phyloP scores from a whole-genome alignment of 2,797 vertebrate species.

The Diplodus sargus region DNA sequence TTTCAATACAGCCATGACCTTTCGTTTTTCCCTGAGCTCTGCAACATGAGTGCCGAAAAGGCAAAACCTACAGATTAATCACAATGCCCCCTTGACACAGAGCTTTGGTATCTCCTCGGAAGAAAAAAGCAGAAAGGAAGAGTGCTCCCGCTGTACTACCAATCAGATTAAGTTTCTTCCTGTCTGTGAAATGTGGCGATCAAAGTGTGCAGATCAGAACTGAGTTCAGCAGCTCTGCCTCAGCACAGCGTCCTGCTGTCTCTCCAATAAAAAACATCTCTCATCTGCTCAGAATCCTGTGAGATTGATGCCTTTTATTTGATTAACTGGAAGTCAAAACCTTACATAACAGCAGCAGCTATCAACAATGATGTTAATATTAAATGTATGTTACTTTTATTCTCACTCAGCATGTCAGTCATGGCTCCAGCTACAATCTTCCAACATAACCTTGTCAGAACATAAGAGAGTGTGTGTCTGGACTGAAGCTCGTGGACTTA shows the following conservation, averaged over 20 bases:
- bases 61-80: constrained; percentile 70
- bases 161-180: constrained; percentile 50
- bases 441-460: constrained; percentile 36
- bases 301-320: constrained; percentile 19
- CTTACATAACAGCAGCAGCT: constrained; percentile 14
- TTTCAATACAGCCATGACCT: constrained; percentile 54
- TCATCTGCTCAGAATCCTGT: constrained; percentile 35
- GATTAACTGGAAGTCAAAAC: constrained; percentile 23
- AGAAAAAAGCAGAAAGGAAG: constrained; percentile 17
- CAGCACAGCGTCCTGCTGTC: constrained; percentile 33
- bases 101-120: constrained; percentile 50
- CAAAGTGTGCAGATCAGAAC: constrained; percentile 49
- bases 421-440: not conserved
- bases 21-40: constrained; percentile 33
- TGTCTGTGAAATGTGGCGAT: constrained; percentile 50
- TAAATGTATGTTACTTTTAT: constrained; percentile 3
- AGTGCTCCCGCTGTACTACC: constrained; percentile 38
- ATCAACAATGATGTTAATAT: constrained; percentile 8
- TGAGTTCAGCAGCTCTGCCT: constrained; percentile 43
- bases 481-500: constrained; percentile 24
- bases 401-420: constrained; percentile 9
- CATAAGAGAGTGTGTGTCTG: constrained; percentile 7
- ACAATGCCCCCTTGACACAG: constrained; percentile 37
- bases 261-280: constrained; percentile 41
- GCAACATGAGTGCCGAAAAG: constrained; percentile 40